Percentiles rank a stretch among this genome's conserved stretches.
phyloP scores from a whole-genome alignment of 2,888 invertebrate genomes.

The Drosophila ustulata region DNA sequence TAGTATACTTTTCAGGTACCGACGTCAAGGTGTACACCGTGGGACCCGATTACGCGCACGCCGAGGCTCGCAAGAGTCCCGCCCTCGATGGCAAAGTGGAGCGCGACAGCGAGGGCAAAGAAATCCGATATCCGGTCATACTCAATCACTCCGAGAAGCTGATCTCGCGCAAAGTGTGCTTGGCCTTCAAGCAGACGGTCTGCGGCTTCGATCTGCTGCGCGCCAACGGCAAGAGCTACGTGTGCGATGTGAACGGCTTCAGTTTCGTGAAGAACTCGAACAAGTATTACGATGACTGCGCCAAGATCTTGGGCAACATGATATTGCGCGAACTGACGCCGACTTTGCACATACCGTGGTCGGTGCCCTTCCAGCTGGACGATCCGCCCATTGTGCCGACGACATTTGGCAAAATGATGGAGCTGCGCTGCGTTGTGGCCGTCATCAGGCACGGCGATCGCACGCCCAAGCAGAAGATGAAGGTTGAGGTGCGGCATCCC shows the following conservation, averaged over 20 bases:
- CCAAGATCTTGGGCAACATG: conserved; percentile 99
- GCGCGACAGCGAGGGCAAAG: conserved; percentile 98
- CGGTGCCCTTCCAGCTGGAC: conserved; percentile 97
- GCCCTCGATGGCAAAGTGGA: conserved; percentile 99
- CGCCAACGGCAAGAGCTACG: conserved; percentile 99
- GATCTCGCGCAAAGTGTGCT: conserved; percentile 98
- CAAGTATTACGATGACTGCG: conserved; percentile 99
- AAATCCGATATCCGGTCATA: conserved; percentile 99
- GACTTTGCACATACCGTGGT: conserved; percentile 98
- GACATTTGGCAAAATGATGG: conserved; percentile 99
- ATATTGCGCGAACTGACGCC: conserved; percentile 97
- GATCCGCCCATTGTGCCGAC: conserved; percentile 99
- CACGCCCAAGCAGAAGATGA: conserved; percentile 99
- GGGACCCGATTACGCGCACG: conserved; percentile 99
- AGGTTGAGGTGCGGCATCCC: conserved; percentile 98
- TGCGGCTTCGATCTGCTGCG: conserved; percentile 99
- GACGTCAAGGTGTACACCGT: conserved; percentile 97
- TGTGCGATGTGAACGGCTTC: conserved; percentile 99
- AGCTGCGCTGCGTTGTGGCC: conserved; percentile 96
- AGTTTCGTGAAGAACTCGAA: conserved; percentile 99
- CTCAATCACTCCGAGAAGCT: conserved; percentile 98
- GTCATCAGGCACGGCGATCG: conserved; percentile 99
- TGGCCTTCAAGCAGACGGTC: conserved; percentile 98
- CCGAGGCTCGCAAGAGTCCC: conserved; percentile 99
- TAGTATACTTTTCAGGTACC: conserved; percentile 87